Evolutionary conservation across 2,888 invertebrate genomes (phyloP), one percentile per base, ranked within the genome.

Genomic region (Rambutsinella grinnellia): DNA sequence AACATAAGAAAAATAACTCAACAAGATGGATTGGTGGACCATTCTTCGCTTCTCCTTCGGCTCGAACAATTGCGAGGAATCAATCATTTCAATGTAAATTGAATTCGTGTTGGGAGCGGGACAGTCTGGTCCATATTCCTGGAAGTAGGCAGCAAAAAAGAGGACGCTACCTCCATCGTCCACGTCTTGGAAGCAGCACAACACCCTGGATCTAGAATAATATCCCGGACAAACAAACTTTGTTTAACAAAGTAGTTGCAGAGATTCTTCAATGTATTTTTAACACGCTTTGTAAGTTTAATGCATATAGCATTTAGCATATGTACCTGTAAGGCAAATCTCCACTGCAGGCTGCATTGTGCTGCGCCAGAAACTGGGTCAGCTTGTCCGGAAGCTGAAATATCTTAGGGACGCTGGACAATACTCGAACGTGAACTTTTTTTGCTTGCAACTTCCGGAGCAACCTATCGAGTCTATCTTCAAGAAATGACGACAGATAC

Each of bases 111-210:
- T 66, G 0, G 72, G 72, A 0, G 3, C 0, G 1, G 72, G 66
- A 19, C 72, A 72, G 8, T 19, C 10, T 0, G 2, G 8, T 0
- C n/a, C 72, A n/a, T 66, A 72, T 17, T 72, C 72, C 49, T 72
- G 65, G 3, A 60, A 13, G 53, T 26, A 72, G 2, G 53, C 0
- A 1, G 5, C 27, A 27, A 72, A 72, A 60, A 65, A 58, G 15
- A 51, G 15, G 0, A 53, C 21, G 28, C n/a, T n/a, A n/a, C 36
- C 24, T 17, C 49, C 58, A 13, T 28, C 26, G 6, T 17, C 26
- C 2, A 8, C n/a, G n/a, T n/a, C n/a, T 62, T 72, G 72, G 17
- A 72, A 72, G 27, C 65, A 60, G 17, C 49, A 28, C 2, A 72
- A 6, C 2, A 17, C 8, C 19, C 44, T 46, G 2, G 51, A 24